Evolutionary conservation across 1,140 invertebrate genomes (phyloP), one percentile per base, ranked within the genome.

Genomic region (Ceratina australensis): DNA sequence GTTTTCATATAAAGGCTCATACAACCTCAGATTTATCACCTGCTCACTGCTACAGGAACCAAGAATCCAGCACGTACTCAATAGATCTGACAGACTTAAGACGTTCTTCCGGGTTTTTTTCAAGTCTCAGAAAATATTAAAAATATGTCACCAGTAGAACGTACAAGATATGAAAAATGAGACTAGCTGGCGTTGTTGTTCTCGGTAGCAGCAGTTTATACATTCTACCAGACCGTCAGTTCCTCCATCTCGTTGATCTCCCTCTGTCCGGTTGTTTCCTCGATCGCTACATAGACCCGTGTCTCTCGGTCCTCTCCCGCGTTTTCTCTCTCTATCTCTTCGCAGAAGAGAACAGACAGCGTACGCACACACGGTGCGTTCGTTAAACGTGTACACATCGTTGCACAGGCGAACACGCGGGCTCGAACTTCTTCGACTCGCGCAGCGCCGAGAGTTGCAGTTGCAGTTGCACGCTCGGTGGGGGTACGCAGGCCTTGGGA

Each of bases 401-500:
- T 73, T 61, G 63, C 82, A 56, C 67, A 63, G 81, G 65, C 49
- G 50, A 67, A 67, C 28, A 42, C 64, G 42, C 64, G 24, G 65
- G 78, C 78, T 67, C 68, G 56, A 42, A 42, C 72, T 49, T 26
- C 72, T 65, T 74, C 68, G 67, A 66, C 78, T 82, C 77, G 72
- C 72, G 33, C 67, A 60, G 24, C 61, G 78, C 72, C 82, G 78
- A 83, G 81, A 80, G 85, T 84, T 81, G 81, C 84, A 86, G 86
- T 85, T 87, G 82, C 82, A 85, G 86, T 87, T 79, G 80, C 80
- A 61, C 56, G 74, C 69, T 68, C 56, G 80, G 78, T 78, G 85
- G 86, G 75, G 81, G 67, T 81, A 86, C 57, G 81, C 81, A 87
- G 90, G 88, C 91, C 91, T 92, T 92, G 90, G 87, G 89, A 92